phyloP scores from a whole-genome alignment of 2,113 vertebrate genomes.

The Picathartes gymnocephalus region DNA sequence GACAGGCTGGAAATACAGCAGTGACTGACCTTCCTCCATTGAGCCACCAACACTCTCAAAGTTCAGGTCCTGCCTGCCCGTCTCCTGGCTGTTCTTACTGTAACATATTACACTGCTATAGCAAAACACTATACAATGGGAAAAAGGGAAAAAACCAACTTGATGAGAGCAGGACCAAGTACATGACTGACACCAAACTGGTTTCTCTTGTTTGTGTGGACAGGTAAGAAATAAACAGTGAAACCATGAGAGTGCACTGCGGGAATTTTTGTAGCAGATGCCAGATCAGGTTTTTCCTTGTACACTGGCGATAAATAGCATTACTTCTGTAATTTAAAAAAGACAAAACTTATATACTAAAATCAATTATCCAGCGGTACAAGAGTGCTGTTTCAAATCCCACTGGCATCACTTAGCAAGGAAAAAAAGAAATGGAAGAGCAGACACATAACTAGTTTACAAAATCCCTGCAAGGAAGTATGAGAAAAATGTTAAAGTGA shows the following conservation, averaged over 20 bases:
- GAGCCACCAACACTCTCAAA: background rate
- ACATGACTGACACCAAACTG: background rate
- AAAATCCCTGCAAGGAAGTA: background rate
- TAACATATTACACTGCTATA: background rate
- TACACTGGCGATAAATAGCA: background rate
- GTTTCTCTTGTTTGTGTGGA: background rate
- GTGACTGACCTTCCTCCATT: background rate
- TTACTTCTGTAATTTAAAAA: background rate
- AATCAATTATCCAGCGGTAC: background rate
- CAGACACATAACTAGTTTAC: background rate
- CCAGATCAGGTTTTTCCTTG: background rate
- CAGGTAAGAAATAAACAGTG: background rate
- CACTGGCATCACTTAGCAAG: background rate
- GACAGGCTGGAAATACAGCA: background rate
- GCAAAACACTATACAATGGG: background rate
- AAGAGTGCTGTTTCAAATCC: background rate
- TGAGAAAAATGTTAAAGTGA: background rate
- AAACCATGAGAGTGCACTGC: background rate
- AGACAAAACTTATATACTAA: background rate
- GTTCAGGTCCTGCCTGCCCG: background rate
- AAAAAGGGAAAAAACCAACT: background rate
- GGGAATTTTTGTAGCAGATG: background rate
- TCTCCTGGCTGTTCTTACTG: background rate
- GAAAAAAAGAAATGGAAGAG: background rate
- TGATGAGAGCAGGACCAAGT: background rate